These are phyloP conservation scores for Trididemnum nubilum DNA, from an alignment of 23 tunicate species.

Conservation along the genomic window DNA sequence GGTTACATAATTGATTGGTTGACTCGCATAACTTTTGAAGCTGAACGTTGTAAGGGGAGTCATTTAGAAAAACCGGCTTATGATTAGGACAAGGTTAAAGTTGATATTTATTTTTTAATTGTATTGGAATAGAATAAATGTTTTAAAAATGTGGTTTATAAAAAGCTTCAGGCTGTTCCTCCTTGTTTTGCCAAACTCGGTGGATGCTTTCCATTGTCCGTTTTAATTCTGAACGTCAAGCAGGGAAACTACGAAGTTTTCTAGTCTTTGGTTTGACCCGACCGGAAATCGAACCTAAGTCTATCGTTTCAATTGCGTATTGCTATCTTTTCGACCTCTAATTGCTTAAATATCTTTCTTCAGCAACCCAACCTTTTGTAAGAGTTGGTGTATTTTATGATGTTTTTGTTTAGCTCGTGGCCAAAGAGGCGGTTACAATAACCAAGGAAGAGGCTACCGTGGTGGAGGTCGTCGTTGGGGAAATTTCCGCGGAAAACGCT, in stretches of 20 bases:
- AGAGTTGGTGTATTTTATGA: neutral
- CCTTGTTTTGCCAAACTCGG: no score
- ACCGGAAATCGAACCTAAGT: neutral
- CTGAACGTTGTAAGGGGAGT: no score
- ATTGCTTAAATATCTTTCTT: no score
- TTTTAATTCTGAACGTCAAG: neutral
- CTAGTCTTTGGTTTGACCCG: neutral
- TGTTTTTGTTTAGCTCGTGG: constrained; percentile 17
- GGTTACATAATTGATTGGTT: no score
- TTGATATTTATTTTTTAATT: no score
- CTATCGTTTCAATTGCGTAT: neutral
- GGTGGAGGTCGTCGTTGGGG: constrained; percentile 24
- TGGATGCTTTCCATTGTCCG: no score
- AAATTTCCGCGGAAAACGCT: constrained; percentile 17
- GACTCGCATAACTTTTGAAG: no score
- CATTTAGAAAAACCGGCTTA: neutral
- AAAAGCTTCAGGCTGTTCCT: no score
- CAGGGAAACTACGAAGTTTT: neutral
- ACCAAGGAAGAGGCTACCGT: constrained; percentile 10
- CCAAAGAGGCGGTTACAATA: neutral
- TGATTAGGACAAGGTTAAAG: neutral
- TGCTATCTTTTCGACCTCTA: neutral
- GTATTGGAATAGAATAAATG: no score
- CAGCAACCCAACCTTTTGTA: neutral
- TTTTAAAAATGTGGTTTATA: neutral